These are phyloP conservation scores for Balaeniceps rex DNA, from an alignment of 2,113 vertebrate genomes.

Conservation along the genomic window DNA sequence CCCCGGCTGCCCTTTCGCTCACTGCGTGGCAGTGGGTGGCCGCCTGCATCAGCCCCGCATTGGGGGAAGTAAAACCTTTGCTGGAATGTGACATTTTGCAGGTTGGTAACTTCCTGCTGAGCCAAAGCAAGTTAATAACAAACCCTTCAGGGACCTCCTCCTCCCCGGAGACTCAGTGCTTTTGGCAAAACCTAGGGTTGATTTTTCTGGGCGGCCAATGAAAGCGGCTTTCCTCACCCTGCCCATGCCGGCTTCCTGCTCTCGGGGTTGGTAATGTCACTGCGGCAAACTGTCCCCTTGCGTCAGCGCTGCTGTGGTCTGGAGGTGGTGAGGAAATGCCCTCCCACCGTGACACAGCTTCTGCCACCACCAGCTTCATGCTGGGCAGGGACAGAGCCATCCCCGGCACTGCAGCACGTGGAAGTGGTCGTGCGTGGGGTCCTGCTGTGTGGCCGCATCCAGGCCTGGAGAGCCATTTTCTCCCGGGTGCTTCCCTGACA, in stretches of 20 bases:
- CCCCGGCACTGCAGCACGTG: fast-evolving
- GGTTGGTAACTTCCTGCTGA: background rate
- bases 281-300: background rate
- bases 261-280: background rate
- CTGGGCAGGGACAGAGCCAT: background rate
- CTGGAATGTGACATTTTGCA: background rate
- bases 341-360: background rate
- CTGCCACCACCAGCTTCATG: background rate
- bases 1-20: background rate
- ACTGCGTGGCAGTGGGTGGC: fast-evolving
- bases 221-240: background rate
- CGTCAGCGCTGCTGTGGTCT: background rate
- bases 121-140: background rate
- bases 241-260: background rate
- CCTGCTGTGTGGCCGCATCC: background rate
- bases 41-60: background rate
- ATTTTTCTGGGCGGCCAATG: background rate
- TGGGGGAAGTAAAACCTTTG: background rate
- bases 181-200: background rate
- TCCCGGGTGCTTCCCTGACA: fast-evolving
- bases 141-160: background rate
- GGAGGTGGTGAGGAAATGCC: background rate
- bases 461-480: background rate
- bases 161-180: background rate
- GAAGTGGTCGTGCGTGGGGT: fast-evolving